phyloP scores from a whole-genome alignment of 2,888 invertebrate genomes.

The Hypomecis atomaria region DNA sequence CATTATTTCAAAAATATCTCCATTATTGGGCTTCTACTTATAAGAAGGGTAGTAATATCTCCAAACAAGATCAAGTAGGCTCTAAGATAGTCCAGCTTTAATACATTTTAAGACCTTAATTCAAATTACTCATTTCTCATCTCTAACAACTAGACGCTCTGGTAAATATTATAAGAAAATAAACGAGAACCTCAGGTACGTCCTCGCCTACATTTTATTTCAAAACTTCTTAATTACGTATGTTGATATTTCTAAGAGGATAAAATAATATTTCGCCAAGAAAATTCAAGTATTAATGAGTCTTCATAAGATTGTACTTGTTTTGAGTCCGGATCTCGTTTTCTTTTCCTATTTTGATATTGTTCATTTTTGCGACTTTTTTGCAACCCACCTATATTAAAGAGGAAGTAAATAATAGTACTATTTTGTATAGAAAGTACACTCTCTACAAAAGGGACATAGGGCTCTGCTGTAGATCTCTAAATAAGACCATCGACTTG shows the following conservation, averaged over 20 bases:
- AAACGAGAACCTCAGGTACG: constrained; percentile 7
- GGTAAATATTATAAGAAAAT: constrained; percentile 14
- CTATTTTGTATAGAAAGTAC: too few relatives aligned
- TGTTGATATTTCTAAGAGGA: constrained; percentile 26
- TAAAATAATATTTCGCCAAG: constrained; percentile 18
- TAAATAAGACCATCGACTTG: too few relatives aligned
- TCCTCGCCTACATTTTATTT: constrained; percentile 16
- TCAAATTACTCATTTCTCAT: not conserved
- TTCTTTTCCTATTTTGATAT: not conserved
- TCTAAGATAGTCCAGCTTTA: too few relatives aligned
- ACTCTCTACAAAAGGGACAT: too few relatives aligned
- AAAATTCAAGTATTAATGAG: constrained; percentile 14
- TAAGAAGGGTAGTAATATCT: too few relatives aligned
- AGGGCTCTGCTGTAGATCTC: too few relatives aligned
- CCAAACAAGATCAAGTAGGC: too few relatives aligned
- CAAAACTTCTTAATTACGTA: constrained; percentile 25
- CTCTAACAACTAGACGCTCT: not conserved
- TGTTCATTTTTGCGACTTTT: not conserved
- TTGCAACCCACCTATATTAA: too few relatives aligned
- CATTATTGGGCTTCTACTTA: too few relatives aligned
- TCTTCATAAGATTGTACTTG: constrained; percentile 18
- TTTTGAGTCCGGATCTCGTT: constrained; percentile 11
- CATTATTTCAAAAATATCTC: too few relatives aligned
- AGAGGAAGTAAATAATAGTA: too few relatives aligned
- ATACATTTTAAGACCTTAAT: not conserved